A percentile compares a stretch with the other conserved stretches of the same genome.
Conservation (phyloP, 2,113 vertebrate genomes). For the Muntiacus reevesi region DNA sequence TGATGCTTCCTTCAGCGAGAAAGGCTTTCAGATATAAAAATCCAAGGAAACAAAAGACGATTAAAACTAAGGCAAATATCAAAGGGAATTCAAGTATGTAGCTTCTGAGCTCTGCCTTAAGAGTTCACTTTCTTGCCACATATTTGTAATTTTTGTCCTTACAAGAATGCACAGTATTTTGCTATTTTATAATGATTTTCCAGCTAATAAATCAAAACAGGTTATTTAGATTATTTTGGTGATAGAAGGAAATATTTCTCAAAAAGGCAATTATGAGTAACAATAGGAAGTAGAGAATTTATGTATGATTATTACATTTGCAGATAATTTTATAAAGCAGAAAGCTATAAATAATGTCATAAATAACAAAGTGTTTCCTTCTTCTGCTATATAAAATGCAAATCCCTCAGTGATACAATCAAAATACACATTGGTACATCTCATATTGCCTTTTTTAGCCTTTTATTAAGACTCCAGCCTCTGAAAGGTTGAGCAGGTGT, state of each 20-base stretch:
- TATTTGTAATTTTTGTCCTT: background rate
- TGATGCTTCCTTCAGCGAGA: background rate
- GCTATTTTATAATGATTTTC: background rate
- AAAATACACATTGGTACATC: background rate
- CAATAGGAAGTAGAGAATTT: background rate
- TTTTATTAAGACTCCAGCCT: background rate
- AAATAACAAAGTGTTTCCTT: conserved; percentile 42
- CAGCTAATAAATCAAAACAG: background rate
- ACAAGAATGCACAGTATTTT: background rate
- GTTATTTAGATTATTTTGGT: background rate
- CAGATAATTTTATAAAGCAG: conserved; percentile 25
- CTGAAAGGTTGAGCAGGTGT: conserved; percentile 31
- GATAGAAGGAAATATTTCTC: background rate
- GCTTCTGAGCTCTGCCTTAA: background rate
- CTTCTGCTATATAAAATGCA: conserved; percentile 23
- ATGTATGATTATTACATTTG: background rate
- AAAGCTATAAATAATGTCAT: conserved; percentile 28
- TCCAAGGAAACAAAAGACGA: background rate
- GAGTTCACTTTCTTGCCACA: background rate
- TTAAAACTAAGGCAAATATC: background rate
- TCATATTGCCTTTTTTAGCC: background rate
- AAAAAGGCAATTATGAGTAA: background rate
- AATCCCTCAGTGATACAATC: background rate
- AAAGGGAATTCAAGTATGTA: background rate
- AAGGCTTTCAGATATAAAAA: background rate